phyloP scores from a whole-genome alignment of 2,888 invertebrate species.

The Campoplex nolae region DNA sequence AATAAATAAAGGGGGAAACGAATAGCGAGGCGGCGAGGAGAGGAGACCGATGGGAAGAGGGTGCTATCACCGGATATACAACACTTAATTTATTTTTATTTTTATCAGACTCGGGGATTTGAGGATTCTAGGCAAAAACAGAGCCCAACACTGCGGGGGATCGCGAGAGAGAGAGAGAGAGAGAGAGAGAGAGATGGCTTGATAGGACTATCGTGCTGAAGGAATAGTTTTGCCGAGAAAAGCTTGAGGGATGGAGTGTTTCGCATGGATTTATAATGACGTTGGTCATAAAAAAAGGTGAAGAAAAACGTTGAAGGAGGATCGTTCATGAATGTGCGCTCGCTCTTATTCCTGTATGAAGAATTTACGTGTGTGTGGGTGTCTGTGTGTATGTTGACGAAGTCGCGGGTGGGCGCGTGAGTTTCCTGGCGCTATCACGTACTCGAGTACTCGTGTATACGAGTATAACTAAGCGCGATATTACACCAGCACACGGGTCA shows the following conservation, averaged over 20 bases:
- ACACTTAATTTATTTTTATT: conserved; percentile 67
- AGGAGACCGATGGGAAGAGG: conserved; percentile 5
- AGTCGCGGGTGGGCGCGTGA: conserved; percentile 53
- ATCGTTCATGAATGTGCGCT: conserved; percentile 1
- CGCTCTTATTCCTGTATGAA: neutral
- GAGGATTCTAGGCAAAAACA: neutral
- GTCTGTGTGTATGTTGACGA: neutral
- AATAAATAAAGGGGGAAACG: conserved; percentile 79
- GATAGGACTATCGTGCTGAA: conserved; percentile 52
- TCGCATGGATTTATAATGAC: conserved; percentile 81
- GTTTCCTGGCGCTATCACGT: conserved; percentile 55
- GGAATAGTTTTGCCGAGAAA: conserved; percentile 22
- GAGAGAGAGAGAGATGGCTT: neutral
- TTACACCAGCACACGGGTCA: conserved; percentile 55
- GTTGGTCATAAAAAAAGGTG: conserved; percentile 76
- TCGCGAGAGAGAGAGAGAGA: conserved; percentile 58
- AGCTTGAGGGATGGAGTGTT: conserved; percentile 58
- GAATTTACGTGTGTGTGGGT: too few relatives aligned
- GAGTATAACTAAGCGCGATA: conserved; percentile 33
- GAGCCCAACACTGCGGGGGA: conserved; percentile 45
- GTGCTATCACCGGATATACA: conserved; percentile 60
- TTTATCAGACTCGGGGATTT: conserved; percentile 72
- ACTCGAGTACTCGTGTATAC: conserved; percentile 11
- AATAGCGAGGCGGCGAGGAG: neutral
- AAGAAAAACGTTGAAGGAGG: conserved; percentile 45